Evolutionary conservation across 2,113 vertebrate species (phyloP).

Genomic region (Vanacampus margaritifer): DNA sequence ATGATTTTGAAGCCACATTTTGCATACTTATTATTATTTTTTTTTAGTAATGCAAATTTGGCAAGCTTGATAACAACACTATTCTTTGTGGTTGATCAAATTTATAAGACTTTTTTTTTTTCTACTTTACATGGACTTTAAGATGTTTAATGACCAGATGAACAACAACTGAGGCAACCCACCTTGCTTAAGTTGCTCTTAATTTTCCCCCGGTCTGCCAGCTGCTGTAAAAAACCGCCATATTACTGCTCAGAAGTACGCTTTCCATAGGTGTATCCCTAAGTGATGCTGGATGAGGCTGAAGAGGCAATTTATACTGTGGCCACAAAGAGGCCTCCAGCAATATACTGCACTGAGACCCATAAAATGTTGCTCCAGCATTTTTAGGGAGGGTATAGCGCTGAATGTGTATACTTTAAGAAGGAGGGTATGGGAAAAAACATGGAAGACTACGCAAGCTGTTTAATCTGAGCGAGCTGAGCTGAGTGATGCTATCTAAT

Average conservation of each 20-base stretch:
- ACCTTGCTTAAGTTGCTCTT: constrained; percentile 34
- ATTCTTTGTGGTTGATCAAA: too few species aligned
- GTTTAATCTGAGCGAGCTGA: constrained; percentile 40
- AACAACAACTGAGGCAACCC: constrained; percentile 14
- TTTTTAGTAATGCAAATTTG: too few species aligned
- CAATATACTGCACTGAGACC: constrained; percentile 46
- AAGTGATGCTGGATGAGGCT: constrained; percentile 60
- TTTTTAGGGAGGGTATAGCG: constrained; percentile 46
- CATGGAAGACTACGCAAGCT: constrained; percentile 38
- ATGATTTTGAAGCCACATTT: too few species aligned
- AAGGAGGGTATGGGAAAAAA: constrained; percentile 25
- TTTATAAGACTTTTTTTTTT: too few species aligned
- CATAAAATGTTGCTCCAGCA: constrained; percentile 53
- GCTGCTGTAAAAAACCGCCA: constrained; percentile 23
- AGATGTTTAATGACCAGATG: too few species aligned
- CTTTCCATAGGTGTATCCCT: constrained; percentile 41
- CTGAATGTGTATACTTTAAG: constrained; percentile 38
- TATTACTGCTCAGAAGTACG: constrained; percentile 47
- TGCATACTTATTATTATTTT: too few species aligned
- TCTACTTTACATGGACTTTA: too few species aligned
- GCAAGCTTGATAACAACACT: too few species aligned
- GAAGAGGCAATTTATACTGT: constrained; percentile 46
- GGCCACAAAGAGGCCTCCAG: constrained; percentile 57
- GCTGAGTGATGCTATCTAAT: constrained; percentile 30
- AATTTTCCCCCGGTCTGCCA: constrained; percentile 31